These are phyloP conservation scores for Poeciliopsis retropinna DNA, from an alignment of 2,113 vertebrate genomes.

Conservation along the genomic window DNA sequence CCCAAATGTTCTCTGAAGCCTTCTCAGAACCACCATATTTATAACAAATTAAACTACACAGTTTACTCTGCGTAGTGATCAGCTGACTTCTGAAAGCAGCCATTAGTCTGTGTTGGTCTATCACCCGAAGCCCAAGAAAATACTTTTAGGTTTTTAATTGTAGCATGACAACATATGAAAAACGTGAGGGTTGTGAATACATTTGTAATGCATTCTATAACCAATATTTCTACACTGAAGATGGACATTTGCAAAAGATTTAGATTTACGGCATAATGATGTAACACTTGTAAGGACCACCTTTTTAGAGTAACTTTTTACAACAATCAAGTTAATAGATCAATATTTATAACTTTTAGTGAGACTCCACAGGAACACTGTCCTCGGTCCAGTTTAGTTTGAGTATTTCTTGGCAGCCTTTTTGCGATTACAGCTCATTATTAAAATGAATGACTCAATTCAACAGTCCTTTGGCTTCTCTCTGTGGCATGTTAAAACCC, in stretches of 20 bases:
- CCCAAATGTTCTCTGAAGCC: no score
- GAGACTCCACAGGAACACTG: not conserved
- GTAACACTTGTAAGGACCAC: slow-evolving; percentile 16
- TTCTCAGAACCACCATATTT: no score
- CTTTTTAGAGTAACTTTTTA: slow-evolving; percentile 1
- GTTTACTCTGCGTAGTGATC: no score
- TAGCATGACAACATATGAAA: not conserved
- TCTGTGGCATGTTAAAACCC: slow-evolving; percentile 29
- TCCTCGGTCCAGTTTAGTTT: not conserved
- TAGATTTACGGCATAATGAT: slow-evolving; percentile 21
- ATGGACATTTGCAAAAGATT: slow-evolving; percentile 40
- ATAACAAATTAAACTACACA: no score
- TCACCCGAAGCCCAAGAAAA: no score
- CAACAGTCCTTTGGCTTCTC: slow-evolving; percentile 8
- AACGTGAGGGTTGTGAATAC: not conserved
- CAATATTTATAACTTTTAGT: slow-evolving; percentile 3
- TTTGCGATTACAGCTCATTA: slow-evolving; percentile 25
- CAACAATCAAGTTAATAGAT: slow-evolving; percentile 12
- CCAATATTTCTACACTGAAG: not conserved
- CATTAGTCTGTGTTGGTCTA: no score
- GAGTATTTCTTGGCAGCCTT: slow-evolving; percentile 4
- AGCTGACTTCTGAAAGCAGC: no score
- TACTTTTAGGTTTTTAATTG: not conserved
- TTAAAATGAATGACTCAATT: slow-evolving; percentile 19
- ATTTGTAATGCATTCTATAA: not conserved